phyloP scores from a whole-genome alignment of 2,888 invertebrate species.

The Tenthredo scrophulariae region DNA sequence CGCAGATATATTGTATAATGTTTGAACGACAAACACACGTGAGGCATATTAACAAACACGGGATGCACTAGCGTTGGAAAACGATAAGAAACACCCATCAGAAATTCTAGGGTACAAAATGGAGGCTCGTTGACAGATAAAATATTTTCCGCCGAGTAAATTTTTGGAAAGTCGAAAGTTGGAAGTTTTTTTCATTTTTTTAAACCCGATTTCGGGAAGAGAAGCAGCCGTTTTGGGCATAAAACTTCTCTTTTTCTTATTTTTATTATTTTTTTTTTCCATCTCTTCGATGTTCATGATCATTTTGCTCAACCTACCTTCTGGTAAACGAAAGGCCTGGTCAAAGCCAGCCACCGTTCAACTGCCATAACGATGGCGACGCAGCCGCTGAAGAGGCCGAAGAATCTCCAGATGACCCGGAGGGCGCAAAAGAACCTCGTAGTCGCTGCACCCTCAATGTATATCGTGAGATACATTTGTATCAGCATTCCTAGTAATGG shows the following conservation, averaged over 20 bases:
- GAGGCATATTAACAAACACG: not conserved
- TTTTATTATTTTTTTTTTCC: not conserved
- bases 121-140: not conserved
- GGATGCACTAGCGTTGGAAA: not conserved
- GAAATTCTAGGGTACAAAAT: not conserved
- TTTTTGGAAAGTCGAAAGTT: not conserved
- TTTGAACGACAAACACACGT: not conserved
- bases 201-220: too few relatives aligned
- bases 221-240: too few relatives aligned
- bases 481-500: conserved; percentile 89
- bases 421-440: conserved; percentile 82
- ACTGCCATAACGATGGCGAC: conserved; percentile 94
- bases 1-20: not conserved
- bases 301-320: conserved; percentile 82
- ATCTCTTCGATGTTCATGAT: not conserved
- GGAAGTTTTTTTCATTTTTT: not conserved
- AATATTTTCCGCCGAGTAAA: not conserved
- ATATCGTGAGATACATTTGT: conserved; percentile 82
- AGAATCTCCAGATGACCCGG: conserved; percentile 88
- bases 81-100: not conserved
- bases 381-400: conserved; percentile 92
- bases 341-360: conserved; percentile 92
- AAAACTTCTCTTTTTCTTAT: not conserved
- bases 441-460: conserved; percentile 77
- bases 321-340: conserved; percentile 92